These are phyloP conservation scores for Motacilla tschutschensis DNA, from an alignment of 2,113 vertebrate species.

Conservation along the genomic window DNA sequence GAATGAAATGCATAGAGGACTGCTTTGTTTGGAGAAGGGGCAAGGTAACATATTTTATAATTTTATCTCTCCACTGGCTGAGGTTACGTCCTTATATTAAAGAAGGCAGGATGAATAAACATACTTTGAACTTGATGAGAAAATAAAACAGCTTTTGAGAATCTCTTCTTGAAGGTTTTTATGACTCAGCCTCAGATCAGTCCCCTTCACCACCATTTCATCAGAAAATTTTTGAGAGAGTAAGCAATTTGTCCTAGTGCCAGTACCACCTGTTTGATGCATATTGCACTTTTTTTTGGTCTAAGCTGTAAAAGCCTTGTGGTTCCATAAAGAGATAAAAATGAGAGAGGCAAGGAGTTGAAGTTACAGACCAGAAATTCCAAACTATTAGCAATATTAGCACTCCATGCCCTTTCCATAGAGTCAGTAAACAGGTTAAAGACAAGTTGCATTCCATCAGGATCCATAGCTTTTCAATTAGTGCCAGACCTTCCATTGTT, in stretches of 20 bases:
- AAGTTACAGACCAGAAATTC: background rate
- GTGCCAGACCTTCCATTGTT: background rate
- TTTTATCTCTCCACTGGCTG: background rate
- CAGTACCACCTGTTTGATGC: background rate
- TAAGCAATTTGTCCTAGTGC: background rate
- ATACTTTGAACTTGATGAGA: background rate
- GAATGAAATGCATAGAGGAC: background rate
- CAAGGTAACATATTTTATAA: slow-evolving; percentile 9
- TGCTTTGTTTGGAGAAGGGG: slow-evolving; percentile 6
- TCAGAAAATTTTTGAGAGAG: background rate
- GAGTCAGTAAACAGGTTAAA: background rate
- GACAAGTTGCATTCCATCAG: background rate
- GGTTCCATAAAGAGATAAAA: background rate
- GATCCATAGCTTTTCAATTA: background rate
- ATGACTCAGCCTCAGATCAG: background rate
- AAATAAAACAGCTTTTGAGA: background rate
- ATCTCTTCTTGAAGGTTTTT: background rate
- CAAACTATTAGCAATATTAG: background rate
- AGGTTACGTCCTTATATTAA: background rate
- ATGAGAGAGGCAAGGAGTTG: background rate
- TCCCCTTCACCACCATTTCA: background rate
- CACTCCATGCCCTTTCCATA: background rate
- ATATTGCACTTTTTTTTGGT: background rate
- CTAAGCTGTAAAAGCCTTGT: background rate
- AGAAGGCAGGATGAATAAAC: background rate